Conservation (phyloP, 2,113 vertebrate genomes). For the Carettochelys insculpta region DNA sequence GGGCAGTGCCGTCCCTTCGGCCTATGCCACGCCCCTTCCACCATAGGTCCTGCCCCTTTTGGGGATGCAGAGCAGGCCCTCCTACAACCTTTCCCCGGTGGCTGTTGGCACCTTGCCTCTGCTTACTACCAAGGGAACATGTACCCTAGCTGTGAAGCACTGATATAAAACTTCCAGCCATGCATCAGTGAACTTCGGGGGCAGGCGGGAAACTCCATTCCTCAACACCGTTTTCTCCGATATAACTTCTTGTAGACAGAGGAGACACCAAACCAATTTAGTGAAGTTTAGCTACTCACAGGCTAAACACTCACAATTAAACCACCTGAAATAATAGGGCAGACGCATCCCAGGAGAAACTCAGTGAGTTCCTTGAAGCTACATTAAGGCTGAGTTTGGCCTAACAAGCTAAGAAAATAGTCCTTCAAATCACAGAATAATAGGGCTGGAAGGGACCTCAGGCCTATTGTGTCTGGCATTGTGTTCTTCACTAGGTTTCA, state of each 20-base stretch:
- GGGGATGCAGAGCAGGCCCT: no score
- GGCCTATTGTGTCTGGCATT: background rate
- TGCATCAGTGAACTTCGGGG: background rate
- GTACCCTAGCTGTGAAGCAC: no score
- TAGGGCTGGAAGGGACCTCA: no score
- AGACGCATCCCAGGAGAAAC: background rate
- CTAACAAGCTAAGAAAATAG: rapidly evolving
- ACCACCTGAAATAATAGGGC: background rate
- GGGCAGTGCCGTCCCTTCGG: no score
- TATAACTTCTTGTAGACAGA: background rate
- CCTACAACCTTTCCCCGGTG: no score
- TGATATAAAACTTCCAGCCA: background rate
- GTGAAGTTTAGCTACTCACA: background rate
- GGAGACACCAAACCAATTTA: background rate
- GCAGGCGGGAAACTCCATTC: background rate
- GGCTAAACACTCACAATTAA: background rate
- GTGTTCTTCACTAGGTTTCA: background rate
- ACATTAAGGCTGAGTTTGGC: background rate
- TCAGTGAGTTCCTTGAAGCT: background rate
- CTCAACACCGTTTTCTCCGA: background rate
- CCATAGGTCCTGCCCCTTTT: no score
- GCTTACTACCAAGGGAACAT: no score
- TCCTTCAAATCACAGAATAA: background rate
- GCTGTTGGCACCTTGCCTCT: no score
- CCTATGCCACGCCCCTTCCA: no score